Percentiles rank a stretch among this genome's conserved stretches.
These are phyloP conservation scores for Pedicia rivosa DNA, from an alignment of 2,888 invertebrate species.

Conservation along the genomic window DNA sequence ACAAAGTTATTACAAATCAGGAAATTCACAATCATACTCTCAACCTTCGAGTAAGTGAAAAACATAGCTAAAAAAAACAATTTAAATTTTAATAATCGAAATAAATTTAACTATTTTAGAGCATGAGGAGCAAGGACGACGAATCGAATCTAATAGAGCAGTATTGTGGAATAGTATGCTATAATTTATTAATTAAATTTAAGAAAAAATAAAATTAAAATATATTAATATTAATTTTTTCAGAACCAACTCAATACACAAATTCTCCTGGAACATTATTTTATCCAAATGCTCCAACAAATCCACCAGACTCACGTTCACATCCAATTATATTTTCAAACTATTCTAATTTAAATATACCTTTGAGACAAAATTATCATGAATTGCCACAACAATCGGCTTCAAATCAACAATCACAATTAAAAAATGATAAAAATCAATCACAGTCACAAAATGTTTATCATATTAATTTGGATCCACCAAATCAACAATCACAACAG, in stretches of 20 bases:
- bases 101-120: constrained; percentile 32
- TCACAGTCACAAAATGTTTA: constrained; percentile 26
- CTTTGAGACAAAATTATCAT: constrained; percentile 25
- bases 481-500: constrained; percentile 12
- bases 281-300: constrained; percentile 34
- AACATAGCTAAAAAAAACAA: neutral
- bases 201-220: neutral
- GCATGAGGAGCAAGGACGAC: constrained; percentile 64
- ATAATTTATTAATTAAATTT: neutral
- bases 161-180: constrained; percentile 77
- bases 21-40: constrained; percentile 16
- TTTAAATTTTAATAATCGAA: constrained; percentile 2
- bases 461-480: constrained; percentile 28
- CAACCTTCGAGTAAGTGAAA: constrained; percentile 23
- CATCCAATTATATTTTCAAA: constrained; percentile 23
- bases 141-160: constrained; percentile 61
- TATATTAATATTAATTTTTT: constrained; percentile 8
- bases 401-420: constrained; percentile 13
- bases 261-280: constrained; percentile 33
- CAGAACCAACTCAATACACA: constrained; percentile 36
- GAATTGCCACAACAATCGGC: constrained; percentile 21
- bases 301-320: constrained; percentile 25
- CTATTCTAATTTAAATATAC: constrained; percentile 20
- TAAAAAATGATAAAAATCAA: constrained; percentile 12
- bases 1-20: constrained; percentile 26